A percentile compares a stretch with the other conserved stretches of the same genome.
Evolutionary conservation across 2,888 invertebrate genomes (phyloP).

Genomic region (Plutella xylostella): DNA sequence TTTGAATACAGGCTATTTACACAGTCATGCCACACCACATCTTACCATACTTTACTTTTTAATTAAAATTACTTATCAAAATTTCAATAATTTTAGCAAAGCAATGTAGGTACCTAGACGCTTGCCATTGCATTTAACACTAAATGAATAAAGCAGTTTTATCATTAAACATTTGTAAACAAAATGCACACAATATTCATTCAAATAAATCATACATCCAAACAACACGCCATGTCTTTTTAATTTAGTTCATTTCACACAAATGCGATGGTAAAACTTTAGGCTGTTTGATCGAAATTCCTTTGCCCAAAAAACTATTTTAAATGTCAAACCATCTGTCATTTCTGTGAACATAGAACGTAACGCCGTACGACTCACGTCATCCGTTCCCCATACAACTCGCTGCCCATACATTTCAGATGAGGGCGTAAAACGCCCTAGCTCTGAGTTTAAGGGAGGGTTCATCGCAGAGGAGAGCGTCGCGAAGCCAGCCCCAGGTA

Average conservation of each 20-base stretch:
- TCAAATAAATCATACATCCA: not conserved
- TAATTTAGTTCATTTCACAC: too few species aligned
- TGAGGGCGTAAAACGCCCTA: constrained; percentile 85
- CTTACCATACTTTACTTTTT: too few species aligned
- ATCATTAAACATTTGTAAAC: not conserved
- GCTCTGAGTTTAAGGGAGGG: constrained; percentile 85
- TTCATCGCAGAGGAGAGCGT: constrained; percentile 59
- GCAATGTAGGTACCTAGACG: too few species aligned
- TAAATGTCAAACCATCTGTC: not conserved
- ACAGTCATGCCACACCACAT: too few species aligned
- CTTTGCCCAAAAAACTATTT: not conserved
- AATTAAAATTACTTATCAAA: too few species aligned
- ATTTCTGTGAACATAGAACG: constrained; percentile 29
- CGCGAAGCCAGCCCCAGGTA: constrained; percentile 56
- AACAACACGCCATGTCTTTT: not conserved
- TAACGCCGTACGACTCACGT: constrained; percentile 24
- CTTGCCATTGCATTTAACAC: too few species aligned
- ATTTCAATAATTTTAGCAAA: too few species aligned
- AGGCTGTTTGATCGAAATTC: not conserved
- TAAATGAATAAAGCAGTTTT: too few species aligned
- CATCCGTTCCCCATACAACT: constrained; percentile 52
- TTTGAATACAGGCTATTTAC: too few species aligned
- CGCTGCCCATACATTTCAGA: constrained; percentile 70
- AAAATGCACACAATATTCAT: not conserved
- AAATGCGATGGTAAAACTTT: too few species aligned